phyloP scores from a whole-genome alignment of 2,113 vertebrate species.

The Procavia capensis region DNA sequence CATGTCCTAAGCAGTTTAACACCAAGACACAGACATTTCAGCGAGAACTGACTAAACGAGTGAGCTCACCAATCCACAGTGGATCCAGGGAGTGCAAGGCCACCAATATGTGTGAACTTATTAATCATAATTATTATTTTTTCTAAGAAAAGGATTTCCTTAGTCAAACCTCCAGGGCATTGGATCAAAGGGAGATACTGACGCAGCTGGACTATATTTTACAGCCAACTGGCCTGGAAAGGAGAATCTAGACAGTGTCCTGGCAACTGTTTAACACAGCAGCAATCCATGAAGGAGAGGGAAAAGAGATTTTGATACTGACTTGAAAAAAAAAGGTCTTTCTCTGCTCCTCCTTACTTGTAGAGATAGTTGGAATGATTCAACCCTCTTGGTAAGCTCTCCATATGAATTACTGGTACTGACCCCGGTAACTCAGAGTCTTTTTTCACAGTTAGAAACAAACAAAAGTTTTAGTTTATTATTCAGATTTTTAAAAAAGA shows the following conservation, averaged over 20 bases:
- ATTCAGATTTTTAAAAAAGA: background rate
- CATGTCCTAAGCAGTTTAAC: slow-evolving; percentile 54
- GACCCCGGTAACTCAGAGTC: background rate
- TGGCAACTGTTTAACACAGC: slow-evolving; percentile 68
- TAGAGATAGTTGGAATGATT: slow-evolving; percentile 15
- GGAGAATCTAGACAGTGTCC: slow-evolving; percentile 71
- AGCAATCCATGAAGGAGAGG: slow-evolving; percentile 44
- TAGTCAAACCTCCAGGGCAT: slow-evolving; percentile 84
- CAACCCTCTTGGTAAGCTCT: background rate
- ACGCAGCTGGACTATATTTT: slow-evolving; percentile 77
- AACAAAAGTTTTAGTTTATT: background rate
- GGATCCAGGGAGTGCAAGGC: slow-evolving; percentile 75
- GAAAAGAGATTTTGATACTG: background rate
- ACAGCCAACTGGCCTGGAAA: slow-evolving; percentile 72
- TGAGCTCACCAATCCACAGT: slow-evolving; percentile 54
- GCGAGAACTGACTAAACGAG: slow-evolving; percentile 68
- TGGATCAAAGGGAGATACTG: slow-evolving; percentile 80
- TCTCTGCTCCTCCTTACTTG: slow-evolving; percentile 38
- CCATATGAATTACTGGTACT: background rate
- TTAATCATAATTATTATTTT: slow-evolving; percentile 77
- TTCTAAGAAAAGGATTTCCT: slow-evolving; percentile 77
- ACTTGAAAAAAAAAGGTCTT: slow-evolving; percentile 35
- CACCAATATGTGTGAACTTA: slow-evolving; percentile 77
- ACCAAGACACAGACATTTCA: slow-evolving; percentile 72
- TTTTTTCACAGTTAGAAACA: background rate